A percentile compares a stretch with the other conserved stretches of the same genome.
These are phyloP conservation scores for Campylomormyrus numenius DNA, from an alignment of 2,113 vertebrate genomes.

Conservation along the genomic window DNA sequence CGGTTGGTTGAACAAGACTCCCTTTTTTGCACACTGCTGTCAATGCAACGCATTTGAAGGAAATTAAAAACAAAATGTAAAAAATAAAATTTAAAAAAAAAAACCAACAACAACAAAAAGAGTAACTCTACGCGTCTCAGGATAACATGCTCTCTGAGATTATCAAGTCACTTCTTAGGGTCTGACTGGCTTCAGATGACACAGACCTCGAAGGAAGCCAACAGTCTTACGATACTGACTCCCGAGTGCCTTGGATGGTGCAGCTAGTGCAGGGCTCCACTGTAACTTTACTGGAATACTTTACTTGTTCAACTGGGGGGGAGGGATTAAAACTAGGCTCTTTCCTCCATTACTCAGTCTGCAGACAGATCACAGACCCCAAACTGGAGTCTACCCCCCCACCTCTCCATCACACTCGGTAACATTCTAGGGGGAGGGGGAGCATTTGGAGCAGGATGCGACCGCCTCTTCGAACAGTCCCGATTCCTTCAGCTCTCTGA, in stretches of 20 bases:
- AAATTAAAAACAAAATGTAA: slow-evolving; percentile 52
- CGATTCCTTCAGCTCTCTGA: slow-evolving; percentile 92
- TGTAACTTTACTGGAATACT: slow-evolving; percentile 78
- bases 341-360: slow-evolving; percentile 76
- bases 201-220: slow-evolving; percentile 72
- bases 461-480: slow-evolving; percentile 97
- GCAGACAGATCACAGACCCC: slow-evolving; percentile 75
- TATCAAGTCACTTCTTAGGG: slow-evolving; percentile 34
- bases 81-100: slow-evolving; percentile 49
- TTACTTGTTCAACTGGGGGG: slow-evolving; percentile 88
- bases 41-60: slow-evolving; percentile 48
- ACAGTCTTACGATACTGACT: slow-evolving; percentile 64
- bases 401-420: slow-evolving; percentile 83
- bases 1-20: neutral
- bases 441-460: slow-evolving; percentile 69
- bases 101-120: slow-evolving; percentile 49
- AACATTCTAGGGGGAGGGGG: slow-evolving; percentile 71
- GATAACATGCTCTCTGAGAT: slow-evolving; percentile 61
- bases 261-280: slow-evolving; percentile 79
- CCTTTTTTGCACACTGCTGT: slow-evolving; percentile 50
- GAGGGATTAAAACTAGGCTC: slow-evolving; percentile 75
- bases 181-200: slow-evolving; percentile 70
- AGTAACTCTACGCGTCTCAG: slow-evolving; percentile 64
- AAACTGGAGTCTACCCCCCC: slow-evolving; percentile 82
- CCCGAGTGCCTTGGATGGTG: slow-evolving; percentile 80